A percentile compares a stretch with the other conserved stretches of the same genome.
These are phyloP conservation scores for Cryptosula pallasiana DNA, from an alignment of 2,888 invertebrate species.

Conservation along the genomic window DNA sequence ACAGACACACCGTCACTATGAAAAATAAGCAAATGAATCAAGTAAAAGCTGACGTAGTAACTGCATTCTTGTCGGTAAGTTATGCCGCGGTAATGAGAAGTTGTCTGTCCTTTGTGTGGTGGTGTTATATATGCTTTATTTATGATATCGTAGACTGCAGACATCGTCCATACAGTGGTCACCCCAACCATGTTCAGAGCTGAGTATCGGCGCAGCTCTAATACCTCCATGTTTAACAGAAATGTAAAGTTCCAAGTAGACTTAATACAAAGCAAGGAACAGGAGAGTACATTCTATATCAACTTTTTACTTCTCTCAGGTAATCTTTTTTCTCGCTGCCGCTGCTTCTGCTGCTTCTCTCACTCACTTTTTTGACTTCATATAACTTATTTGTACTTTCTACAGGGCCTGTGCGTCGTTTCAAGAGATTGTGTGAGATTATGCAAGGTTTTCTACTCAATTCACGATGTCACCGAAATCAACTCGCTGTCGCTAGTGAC, in stretches of 20 bases:
- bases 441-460: constrained; percentile 63
- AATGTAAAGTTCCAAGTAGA: constrained; percentile 83
- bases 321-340: constrained; percentile 56
- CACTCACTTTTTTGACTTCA: not conserved
- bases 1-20: constrained; percentile 91
- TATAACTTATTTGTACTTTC: constrained; percentile 24
- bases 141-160: constrained; percentile 53
- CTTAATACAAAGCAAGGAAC: constrained; percentile 44
- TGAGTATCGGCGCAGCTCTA: constrained; percentile 82
- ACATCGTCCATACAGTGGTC: constrained; percentile 78
- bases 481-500: constrained; percentile 47
- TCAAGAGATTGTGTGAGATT: constrained; percentile 91
- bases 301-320: constrained; percentile 91
- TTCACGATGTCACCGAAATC: constrained; percentile 41
- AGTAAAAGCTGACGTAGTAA: constrained; percentile 95
- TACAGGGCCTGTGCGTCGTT: constrained; percentile 85
- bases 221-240: constrained; percentile 91
- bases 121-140: no score
- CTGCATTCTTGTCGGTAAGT: constrained; percentile 94
- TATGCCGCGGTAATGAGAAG: no score
- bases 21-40: constrained; percentile 93
- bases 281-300: constrained; percentile 69
- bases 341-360: no score
- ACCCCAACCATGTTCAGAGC: constrained; percentile 97
- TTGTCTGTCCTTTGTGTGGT: no score